Conservation (phyloP, 2,888 invertebrate genomes). For the Craniophora ligustri region DNA sequence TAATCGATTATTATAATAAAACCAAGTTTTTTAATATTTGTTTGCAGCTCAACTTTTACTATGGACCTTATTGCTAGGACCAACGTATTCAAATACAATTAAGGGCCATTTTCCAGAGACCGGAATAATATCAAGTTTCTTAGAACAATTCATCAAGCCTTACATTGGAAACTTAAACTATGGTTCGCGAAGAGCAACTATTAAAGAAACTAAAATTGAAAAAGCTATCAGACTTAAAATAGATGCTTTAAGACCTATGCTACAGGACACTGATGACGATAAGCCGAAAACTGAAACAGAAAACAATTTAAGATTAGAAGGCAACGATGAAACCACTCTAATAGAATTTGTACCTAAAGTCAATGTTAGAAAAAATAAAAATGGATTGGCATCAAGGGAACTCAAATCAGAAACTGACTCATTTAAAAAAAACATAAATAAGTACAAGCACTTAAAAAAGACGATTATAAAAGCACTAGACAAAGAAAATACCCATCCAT, state of each 20-base stretch:
- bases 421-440: slow-evolving; percentile 57
- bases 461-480: slow-evolving; percentile 63
- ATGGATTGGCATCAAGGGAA: background rate
- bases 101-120: slow-evolving; percentile 46
- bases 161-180: slow-evolving; percentile 42
- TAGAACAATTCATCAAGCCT: slow-evolving; percentile 61
- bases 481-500: slow-evolving; percentile 64
- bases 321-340: slow-evolving; percentile 67
- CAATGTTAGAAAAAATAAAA: slow-evolving; percentile 2
- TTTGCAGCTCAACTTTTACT: slow-evolving; percentile 39
- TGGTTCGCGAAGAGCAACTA: background rate
- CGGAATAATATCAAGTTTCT: slow-evolving; percentile 48
- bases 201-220: slow-evolving; percentile 49
- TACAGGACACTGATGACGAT: slow-evolving; percentile 63
- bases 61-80: slow-evolving; percentile 15
- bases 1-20: background rate
- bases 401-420: slow-evolving; percentile 18
- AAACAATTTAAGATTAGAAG: slow-evolving; percentile 55
- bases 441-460: slow-evolving; percentile 67
- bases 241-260: slow-evolving; percentile 57
- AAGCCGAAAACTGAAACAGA: slow-evolving; percentile 25
- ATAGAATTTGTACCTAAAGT: slow-evolving; percentile 65
- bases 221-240: slow-evolving; percentile 61
- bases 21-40: background rate
- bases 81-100: slow-evolving; percentile 13